Percentiles rank a stretch among this genome's conserved stretches.
phyloP scores from a whole-genome alignment of 1,140 invertebrate genomes.

The Pteromalus puparum region DNA sequence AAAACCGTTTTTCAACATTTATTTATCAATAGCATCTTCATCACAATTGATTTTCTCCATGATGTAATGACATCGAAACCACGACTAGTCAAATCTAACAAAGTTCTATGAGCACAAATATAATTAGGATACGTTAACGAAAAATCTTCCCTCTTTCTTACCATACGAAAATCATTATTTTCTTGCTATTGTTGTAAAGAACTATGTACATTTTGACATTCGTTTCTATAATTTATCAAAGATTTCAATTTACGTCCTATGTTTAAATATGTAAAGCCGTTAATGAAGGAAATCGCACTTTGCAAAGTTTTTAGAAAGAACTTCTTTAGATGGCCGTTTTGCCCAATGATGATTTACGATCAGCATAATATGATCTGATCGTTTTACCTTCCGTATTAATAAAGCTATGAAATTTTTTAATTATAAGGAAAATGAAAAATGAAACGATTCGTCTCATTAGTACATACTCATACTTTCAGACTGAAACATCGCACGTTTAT shows the following conservation, averaged over 20 bases:
- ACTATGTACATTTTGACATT: constrained; percentile 28
- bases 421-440: constrained; percentile 4
- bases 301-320: neutral
- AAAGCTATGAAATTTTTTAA: constrained; percentile 4
- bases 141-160: constrained; percentile 45
- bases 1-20: constrained; percentile 26
- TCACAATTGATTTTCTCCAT: constrained; percentile 68
- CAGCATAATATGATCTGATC: constrained; percentile 28
- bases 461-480: constrained; percentile 44
- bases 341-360: neutral
- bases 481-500: constrained; percentile 44
- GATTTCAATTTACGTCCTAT: constrained; percentile 5
- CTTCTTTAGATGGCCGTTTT: neutral
- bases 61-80: constrained; percentile 65
- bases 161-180: constrained; percentile 36
- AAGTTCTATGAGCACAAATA: constrained; percentile 72
- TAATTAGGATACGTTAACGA: constrained; percentile 55
- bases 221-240: constrained; percentile 38
- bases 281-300: constrained; percentile 17
- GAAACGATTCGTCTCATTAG: constrained; percentile 36
- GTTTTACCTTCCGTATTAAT: constrained; percentile 25
- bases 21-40: constrained; percentile 62
- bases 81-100: constrained; percentile 69
- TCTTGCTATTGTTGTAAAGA: constrained; percentile 25
- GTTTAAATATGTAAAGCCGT: neutral